Base-by-base conservation (phyloP, 92 coral and sea anemone species). In the Epizoanthus fatuus region DNA sequence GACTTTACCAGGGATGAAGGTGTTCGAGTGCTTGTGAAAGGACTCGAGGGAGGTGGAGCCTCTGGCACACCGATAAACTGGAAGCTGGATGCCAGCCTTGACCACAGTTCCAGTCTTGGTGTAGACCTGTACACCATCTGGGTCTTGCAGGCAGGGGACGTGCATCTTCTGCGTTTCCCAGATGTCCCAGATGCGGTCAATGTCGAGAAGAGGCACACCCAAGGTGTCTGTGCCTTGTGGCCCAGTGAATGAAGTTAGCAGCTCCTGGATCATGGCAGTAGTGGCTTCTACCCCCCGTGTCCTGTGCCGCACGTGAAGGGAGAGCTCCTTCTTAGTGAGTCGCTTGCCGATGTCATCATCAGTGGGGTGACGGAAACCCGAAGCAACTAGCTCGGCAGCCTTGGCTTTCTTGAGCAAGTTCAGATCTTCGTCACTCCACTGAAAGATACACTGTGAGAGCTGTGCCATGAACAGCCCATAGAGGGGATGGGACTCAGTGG, bases 101-200 rank as follows among this genome's bases (percentile, higher is more conserved):
- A 90, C 66, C 9, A 63, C 14, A 5, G 87, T 64, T 15, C 93
- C 87, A 3, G 85, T 86, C 74, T 83, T 86, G 3, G 60, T 86
- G 77, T 93, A 91, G 60, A 93, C 80, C 59, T 86, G 90, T 5
- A 93, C 82, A 37, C 77, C 93, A 2, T 81, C 91, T 0, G 96
- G 92, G 63, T 90, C 94, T 72, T 93, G 96, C 15, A 93, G 17
- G 68, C 94, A 90, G 6, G 78, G 71, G 40, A 93, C 63, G 73
- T 91, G 93, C 15, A 64, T 63, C 59, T 77, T 57, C 62, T 88
- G 97, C 3, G 76, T 19, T 58, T 85, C 73, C 92, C 94, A 86
- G 16, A 81, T 83, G 12, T 85, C 73, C 92, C 94, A 86, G 16
- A 81, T 83, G 12, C 86, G 49, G 69, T 83, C 87, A 16, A 17